Percentiles rank a stretch among this genome's conserved stretches.
Evolutionary conservation across 53 echinoderm and acorn worm genomes (phyloP).

Genomic region (Holothuria scabra): DNA sequence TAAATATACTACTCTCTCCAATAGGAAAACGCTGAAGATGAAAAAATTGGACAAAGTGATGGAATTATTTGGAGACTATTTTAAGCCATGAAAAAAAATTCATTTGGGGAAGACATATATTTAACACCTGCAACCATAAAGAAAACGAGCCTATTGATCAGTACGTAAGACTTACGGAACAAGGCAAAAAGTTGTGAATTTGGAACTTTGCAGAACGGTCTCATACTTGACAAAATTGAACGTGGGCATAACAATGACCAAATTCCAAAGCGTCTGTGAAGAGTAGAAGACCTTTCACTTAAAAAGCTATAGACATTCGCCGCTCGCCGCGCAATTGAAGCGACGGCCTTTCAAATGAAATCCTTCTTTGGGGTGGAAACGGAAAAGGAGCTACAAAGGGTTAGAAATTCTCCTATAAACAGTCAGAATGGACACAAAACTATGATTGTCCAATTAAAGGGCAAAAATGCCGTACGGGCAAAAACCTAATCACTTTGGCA

Average conservation of each 20-base stretch:
- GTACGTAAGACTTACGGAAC: conserved; percentile 23
- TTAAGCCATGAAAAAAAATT: not conserved
- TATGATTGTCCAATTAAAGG: not conserved
- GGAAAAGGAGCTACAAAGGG: not conserved
- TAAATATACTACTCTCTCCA: conserved; percentile 19
- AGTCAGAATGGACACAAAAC: not conserved
- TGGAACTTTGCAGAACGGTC: not conserved
- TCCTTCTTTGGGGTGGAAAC: not conserved
- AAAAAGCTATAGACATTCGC: conserved; percentile 29
- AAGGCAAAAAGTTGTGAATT: conserved; percentile 24
- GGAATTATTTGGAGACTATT: not conserved
- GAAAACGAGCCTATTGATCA: not conserved
- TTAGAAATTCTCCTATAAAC: not conserved
- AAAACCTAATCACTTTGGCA: not conserved
- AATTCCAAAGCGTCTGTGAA: not conserved
- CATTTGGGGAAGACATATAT: conserved; percentile 15
- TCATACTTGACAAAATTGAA: conserved; percentile 7
- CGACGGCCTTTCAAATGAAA: conserved; percentile 21
- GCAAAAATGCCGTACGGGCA: not conserved
- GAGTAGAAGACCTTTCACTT: not conserved
- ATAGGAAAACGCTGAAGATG: conserved; percentile 10
- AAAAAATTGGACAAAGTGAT: not conserved
- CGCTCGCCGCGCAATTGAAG: conserved; percentile 17
- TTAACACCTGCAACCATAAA: conserved; percentile 15
- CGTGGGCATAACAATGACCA: conserved; percentile 9